Evolutionary conservation across 2,797 vertebrate genomes (phyloP).

Genomic region (Eupleurogrammus muticus): DNA sequence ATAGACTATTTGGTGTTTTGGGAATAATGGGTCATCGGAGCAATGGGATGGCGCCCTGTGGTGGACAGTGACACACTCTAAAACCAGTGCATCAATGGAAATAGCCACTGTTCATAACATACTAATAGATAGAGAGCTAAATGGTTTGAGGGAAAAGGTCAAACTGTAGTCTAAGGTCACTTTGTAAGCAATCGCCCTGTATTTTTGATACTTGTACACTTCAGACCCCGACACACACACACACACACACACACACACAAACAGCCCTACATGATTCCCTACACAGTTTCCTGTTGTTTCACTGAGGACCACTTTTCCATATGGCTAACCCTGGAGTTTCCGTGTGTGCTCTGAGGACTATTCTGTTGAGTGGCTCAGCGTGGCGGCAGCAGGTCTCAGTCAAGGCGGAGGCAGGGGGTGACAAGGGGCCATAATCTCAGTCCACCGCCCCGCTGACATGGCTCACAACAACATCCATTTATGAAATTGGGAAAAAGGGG

Average conservation of each 20-base stretch:
- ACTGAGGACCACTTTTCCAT: slow-evolving; percentile 27
- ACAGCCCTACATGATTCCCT: neutral
- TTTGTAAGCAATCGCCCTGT: too few relatives aligned
- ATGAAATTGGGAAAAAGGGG: slow-evolving; percentile 39
- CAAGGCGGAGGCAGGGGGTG: slow-evolving; percentile 32
- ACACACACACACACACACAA: slow-evolving; percentile 11
- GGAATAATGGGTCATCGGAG: too few relatives aligned
- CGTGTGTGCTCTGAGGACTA: neutral
- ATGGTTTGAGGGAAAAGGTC: neutral
- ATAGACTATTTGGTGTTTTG: too few relatives aligned
- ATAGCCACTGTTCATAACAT: neutral
- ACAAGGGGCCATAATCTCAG: slow-evolving; percentile 35
- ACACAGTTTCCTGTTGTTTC: slow-evolving; percentile 1
- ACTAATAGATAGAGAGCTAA: too few relatives aligned
- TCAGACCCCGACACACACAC: neutral
- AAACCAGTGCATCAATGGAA: neutral
- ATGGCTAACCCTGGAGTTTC: slow-evolving; percentile 18
- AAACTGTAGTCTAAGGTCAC: too few relatives aligned
- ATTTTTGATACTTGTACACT: neutral
- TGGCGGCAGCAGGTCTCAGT: slow-evolving; percentile 41
- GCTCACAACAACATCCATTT: slow-evolving; percentile 58
- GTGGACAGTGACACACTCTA: too few relatives aligned
- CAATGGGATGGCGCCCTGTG: too few relatives aligned
- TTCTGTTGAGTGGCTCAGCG: slow-evolving; percentile 43
- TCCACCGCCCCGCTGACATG: slow-evolving; percentile 27